Base-by-base conservation (phyloP, 2,888 invertebrate genomes). In the Hydriomena furcata region DNA sequence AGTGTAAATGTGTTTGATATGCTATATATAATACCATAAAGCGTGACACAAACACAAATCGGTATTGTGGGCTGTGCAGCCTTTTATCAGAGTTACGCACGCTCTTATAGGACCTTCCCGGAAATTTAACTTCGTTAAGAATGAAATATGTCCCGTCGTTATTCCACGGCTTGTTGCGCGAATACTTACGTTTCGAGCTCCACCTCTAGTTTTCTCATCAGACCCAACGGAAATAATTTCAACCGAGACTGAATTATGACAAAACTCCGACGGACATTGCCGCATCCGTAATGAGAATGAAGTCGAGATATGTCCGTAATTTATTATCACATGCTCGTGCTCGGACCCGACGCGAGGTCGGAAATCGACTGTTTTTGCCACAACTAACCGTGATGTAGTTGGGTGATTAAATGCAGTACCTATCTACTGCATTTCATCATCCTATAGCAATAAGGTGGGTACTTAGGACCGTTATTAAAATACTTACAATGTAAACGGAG, bases 41-140 rank as follows among this genome's bases (percentile, higher is more conserved):
- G 62, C 63, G 65, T 71, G 61, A 70, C 59, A 67, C 68, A 71
- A 75, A 73, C 73, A 79, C 69, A 69, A 73, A 80, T 80, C 73
- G 73, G 77, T 74, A 74, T 79, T 79, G 79, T 76, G 73, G 48
- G 68, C 67, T 53, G 68, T 71, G 77, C 76, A 81, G 79, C 81
- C 83, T 84, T 86, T 87, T 88, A 88, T 89, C 87, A 81, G 80
- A 78, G 82, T 77, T 83, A 87, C 88, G 86, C 87, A 87, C 86
- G 83, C 85, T 82, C 82, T 79, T 79, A 79, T 78, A 82, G 83
- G 79, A 76, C 80, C 81, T 77, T 77, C 76, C 84, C 84, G 88
- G 86, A 89, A 89, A 89, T 88, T 88, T 88, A 85, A 88, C 86
- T 88, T 89, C 86, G 87, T 88, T 88, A 89, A 88, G 88, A 86